A percentile compares a stretch with the other conserved stretches of the same genome.
These are phyloP conservation scores for Sphyrna mokarran DNA, from an alignment of 2,113 vertebrate species.

Conservation along the genomic window DNA sequence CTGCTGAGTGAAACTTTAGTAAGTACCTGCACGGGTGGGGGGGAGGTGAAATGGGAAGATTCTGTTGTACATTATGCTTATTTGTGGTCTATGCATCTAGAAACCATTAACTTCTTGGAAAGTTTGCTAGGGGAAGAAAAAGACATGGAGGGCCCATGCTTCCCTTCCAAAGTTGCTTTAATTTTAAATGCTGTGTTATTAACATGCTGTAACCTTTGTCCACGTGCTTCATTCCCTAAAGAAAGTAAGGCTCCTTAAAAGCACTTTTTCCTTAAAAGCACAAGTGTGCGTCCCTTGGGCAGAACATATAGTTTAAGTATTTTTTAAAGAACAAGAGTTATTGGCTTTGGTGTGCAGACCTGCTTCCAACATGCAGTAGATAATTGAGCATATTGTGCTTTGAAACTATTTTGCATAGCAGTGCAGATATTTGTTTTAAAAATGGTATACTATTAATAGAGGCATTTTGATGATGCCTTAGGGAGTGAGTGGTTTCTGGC, in stretches of 20 bases:
- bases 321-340: too few relatives aligned
- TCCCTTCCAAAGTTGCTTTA: background rate
- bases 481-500: background rate
- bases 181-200: background rate
- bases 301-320: background rate
- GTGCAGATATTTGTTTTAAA: constrained; percentile 9
- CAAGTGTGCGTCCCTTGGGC: background rate
- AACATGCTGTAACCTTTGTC: background rate
- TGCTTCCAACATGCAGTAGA: background rate
- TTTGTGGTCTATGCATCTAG: background rate
- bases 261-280: background rate
- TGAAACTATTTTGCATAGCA: background rate
- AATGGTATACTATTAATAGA: constrained; percentile 30
- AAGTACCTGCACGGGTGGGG: constrained; percentile 35
- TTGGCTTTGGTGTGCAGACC: background rate
- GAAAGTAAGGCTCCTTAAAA: background rate
- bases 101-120: background rate
- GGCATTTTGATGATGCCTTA: constrained; percentile 9
- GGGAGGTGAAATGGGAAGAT: background rate
- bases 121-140: background rate
- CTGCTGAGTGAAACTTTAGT: constrained; percentile 76
- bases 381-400: constrained; percentile 24
- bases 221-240: background rate
- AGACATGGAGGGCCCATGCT: background rate
- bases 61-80: background rate